A percentile compares a stretch with the other conserved stretches of the same genome.
These are phyloP conservation scores for Choloepus didactylus DNA, from an alignment of 2,797 vertebrate species.

Conservation along the genomic window DNA sequence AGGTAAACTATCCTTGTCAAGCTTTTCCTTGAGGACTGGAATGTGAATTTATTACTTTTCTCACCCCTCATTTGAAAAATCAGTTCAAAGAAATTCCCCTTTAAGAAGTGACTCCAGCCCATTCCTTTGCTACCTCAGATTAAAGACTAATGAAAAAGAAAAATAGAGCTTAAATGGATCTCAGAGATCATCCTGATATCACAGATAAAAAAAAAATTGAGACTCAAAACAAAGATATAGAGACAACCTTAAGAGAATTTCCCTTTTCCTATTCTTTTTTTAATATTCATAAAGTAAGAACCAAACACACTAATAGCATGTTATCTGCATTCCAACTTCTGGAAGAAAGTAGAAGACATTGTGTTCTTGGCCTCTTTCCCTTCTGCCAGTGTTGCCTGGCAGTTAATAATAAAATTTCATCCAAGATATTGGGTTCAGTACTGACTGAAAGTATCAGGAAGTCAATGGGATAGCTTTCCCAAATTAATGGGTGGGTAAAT, in stretches of 20 bases:
- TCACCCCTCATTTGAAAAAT: neutral
- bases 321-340: neutral
- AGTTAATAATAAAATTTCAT: constrained; percentile 49
- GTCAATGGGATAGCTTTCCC: constrained; percentile 9
- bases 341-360: neutral
- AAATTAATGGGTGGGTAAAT: constrained; percentile 18
- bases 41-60: neutral
- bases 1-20: neutral
- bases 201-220: neutral
- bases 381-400: neutral
- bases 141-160: constrained; percentile 1
- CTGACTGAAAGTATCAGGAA: constrained; percentile 28
- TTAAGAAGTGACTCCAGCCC: neutral
- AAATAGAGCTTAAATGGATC: neutral
- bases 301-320: neutral
- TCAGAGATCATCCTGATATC: neutral
- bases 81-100: neutral
- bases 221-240: neutral
- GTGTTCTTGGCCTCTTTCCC: neutral
- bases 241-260: neutral
- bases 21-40: neutral
- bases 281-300: constrained; percentile 27
- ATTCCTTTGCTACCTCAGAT: neutral
- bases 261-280: neutral
- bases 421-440: constrained; percentile 37